Conservation (phyloP, 2,113 vertebrate genomes). For the Austrofundulus limnaeus region DNA sequence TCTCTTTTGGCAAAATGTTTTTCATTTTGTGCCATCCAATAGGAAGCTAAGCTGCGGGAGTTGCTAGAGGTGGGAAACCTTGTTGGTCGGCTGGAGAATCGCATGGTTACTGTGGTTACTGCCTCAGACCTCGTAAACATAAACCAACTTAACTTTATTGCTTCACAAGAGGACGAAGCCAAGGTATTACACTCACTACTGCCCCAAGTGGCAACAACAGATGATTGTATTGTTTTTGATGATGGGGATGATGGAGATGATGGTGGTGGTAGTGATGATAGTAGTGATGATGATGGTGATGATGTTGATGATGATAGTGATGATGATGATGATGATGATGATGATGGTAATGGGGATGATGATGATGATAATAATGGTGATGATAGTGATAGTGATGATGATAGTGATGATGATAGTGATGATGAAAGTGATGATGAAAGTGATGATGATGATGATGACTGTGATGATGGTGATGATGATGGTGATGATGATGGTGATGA, state of each 20-base stretch:
- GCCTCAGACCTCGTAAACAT: constrained; percentile 95
- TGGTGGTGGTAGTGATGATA: background rate
- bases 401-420: too few relatives aligned
- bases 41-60: constrained; percentile 96
- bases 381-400: background rate
- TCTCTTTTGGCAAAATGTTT: background rate
- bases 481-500: too few relatives aligned
- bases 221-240: background rate
- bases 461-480: too few relatives aligned
- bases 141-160: constrained; percentile 93
- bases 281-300: background rate
- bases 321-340: constrained; percentile 6
- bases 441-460: too few relatives aligned
- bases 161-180: constrained; percentile 94
- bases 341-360: background rate
- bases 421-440: too few relatives aligned
- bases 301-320: background rate
- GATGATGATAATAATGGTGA: background rate
- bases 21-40: constrained; percentile 26
- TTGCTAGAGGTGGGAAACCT: constrained; percentile 91
- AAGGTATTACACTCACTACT: constrained; percentile 80
- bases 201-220: background rate
- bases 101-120: constrained; percentile 94
- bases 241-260: constrained; percentile 11
- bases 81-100: constrained; percentile 89